Base-by-base conservation (phyloP, 2,797 vertebrate genomes). In the Syngnathus rostellatus region DNA sequence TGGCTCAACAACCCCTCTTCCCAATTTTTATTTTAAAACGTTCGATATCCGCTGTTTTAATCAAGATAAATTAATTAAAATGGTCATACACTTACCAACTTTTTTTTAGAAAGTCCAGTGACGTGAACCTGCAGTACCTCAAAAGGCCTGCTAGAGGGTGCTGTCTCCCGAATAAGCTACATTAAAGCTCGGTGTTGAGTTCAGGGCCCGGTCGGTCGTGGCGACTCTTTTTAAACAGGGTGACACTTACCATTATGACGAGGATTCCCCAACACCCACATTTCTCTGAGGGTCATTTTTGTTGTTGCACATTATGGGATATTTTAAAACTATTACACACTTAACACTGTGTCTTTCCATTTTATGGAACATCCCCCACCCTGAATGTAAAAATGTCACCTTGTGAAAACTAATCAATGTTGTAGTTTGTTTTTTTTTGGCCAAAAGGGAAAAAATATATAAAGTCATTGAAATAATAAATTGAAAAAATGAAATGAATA, bases 171-270 rank as follows among this genome's bases (percentile, higher is more conserved):
- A 60, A 41, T 54, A 64, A 64, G 46, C 46, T 64, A 48, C 25
- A 38, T 5, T 53, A 53, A 66, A 69, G 87, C 83, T 89, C 81
- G 71, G 80, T 77, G 82, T 81, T 84, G 65, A 80, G 83, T 83
- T 80, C 86, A 84, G 86, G 81, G 85, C 85, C 88, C 83, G 83
- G 72, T 76, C 84, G 72, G 83, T 76, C 84, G 72, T 81, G 83
- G 86, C 85, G 77, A 77, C 9, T 62, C 40, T 62, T 11, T 62
- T 62, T 72, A 79, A 88, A 89, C 88, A 89, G 89, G 90, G 89
- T 89, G 87, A 79, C 85, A 80, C 79, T 82, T 86, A 81, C n/a
- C 19, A 10, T n/a, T 16, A 46, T 31, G n/a, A 38, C 25, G 12
- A 31, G 11, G 8, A 80, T 70, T 72, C 51, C 68, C 16, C 79